Evolutionary conservation across 1,140 invertebrate species (phyloP).

Genomic region (Drosophila lini): DNA sequence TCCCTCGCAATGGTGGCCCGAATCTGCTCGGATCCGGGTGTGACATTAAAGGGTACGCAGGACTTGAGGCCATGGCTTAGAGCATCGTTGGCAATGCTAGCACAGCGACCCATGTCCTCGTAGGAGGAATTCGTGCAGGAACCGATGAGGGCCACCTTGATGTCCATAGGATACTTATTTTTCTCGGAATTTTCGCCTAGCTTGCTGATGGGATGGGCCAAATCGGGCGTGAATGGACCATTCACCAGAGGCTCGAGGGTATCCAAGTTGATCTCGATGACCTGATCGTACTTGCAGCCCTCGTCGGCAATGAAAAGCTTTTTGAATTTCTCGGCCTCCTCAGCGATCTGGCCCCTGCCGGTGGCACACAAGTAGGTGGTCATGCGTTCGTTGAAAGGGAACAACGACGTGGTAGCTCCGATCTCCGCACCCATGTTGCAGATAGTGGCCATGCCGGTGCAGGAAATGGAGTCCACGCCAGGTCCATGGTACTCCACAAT

Average conservation of each 20-base stretch:
- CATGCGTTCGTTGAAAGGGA: slow-evolving; percentile 98
- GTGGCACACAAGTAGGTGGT: slow-evolving; percentile 96
- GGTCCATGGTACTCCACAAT: slow-evolving; percentile 99
- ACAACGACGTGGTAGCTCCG: slow-evolving; percentile 97
- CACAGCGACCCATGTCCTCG: slow-evolving; percentile 99
- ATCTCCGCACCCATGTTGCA: slow-evolving; percentile 99
- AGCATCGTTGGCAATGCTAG: slow-evolving; percentile 96
- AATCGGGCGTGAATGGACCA: slow-evolving; percentile 99
- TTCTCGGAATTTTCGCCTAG: slow-evolving; percentile 94
- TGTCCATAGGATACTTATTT: slow-evolving; percentile 97
- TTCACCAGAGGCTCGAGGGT: slow-evolving; percentile 98
- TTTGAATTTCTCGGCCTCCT: slow-evolving; percentile 90
- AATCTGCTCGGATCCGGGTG: slow-evolving; percentile 99
- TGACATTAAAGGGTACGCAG: slow-evolving; percentile 98
- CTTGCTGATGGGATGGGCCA: slow-evolving; percentile 98
- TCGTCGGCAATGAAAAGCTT: slow-evolving; percentile 93
- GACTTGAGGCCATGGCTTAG: slow-evolving; percentile 96
- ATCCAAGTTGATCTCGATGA: slow-evolving; percentile 90
- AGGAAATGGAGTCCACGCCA: slow-evolving; percentile 96
- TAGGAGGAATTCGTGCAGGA: slow-evolving; percentile 99
- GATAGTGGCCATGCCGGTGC: slow-evolving; percentile 99
- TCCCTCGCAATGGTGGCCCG: slow-evolving; percentile 99
- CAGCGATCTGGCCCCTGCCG: slow-evolving; percentile 90
- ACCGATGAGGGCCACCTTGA: slow-evolving; percentile 98
- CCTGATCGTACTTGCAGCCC: slow-evolving; percentile 94